Evolutionary conservation across 2,888 invertebrate species (phyloP), one percentile per base, ranked within the genome.

Genomic region (Eupsilia transversa): DNA sequence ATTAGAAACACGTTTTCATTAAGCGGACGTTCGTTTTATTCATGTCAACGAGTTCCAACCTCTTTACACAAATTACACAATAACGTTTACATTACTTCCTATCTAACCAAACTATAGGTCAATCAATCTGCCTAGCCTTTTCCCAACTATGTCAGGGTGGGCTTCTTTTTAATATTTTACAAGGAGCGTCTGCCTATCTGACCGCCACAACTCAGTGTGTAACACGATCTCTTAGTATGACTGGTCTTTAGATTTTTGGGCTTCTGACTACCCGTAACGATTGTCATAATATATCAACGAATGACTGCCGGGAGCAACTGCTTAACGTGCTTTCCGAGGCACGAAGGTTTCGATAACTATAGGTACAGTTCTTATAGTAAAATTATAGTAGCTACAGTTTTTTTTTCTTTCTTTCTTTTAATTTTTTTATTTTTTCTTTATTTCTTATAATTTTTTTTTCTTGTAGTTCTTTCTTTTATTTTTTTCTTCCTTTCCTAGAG

Each of bases 1-100:
- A 72, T 71, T 70, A 27, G 23, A 54, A 72, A 54, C 54, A 41
- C 27, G 71, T 71, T 56, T 54, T 6, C 6, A 41, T 23, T 1
- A 46, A 35, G 6, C 17, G 6, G 30, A n/a, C 27, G 1, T 70
- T 7, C 10, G 38, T 71, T 41, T 41, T 27, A 30, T 27, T 43
- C 5, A 70, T 33, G 1, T 33, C 41, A 33, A n/a, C 10, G 9
- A 35, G 60, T 60, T 60, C 3, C 20, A 10, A 57, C 27, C 17
- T 60, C 3, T 52, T 27, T 33, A 52, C 49, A 30, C 20, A 14
- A 20, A 64, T 64, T 43, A 43, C 20, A n/a, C 43, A 43, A 35
- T 70, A 35, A 57, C 14, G 20, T 46, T 66, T 33, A 38, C 23
- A 30, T 38, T 33, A n/a, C 23, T 10, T 43, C 27, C 20, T n/a